These are phyloP conservation scores for Melanotaenia duboulayi DNA, from an alignment of 2,113 vertebrate species.

Conservation along the genomic window DNA sequence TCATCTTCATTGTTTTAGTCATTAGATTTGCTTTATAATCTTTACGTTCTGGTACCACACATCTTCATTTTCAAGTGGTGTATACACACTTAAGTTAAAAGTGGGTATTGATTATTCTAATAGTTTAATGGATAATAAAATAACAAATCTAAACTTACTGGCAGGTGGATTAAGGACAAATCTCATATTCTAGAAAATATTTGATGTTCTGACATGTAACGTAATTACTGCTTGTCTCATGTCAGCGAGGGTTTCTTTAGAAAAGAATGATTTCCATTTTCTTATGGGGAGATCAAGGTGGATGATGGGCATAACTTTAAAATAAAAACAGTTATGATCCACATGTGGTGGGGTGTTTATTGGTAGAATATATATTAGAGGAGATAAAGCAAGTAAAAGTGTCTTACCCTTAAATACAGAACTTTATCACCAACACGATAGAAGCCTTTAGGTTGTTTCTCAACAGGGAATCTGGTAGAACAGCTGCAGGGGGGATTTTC, in stretches of 20 bases:
- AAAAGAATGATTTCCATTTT: not conserved
- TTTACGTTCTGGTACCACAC: not conserved
- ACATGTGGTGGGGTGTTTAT: not conserved
- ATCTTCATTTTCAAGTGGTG: not conserved
- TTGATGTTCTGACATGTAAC: not conserved
- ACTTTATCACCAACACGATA: constrained; percentile 98
- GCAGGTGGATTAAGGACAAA: not conserved
- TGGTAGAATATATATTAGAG: not conserved
- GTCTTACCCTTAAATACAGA: constrained; percentile 93
- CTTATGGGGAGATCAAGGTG: not conserved
- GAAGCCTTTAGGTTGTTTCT: constrained; percentile 94
- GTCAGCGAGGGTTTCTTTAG: not conserved
- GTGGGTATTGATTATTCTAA: not conserved
- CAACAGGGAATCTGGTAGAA: constrained; percentile 90
- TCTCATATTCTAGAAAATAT: not conserved
- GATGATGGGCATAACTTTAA: no score
- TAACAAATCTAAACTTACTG: not conserved
- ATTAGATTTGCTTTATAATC: constrained; percentile 11
- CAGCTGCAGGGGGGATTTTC: constrained; percentile 96
- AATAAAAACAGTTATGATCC: no score
- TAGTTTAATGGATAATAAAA: not conserved
- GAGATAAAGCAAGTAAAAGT: not conserved
- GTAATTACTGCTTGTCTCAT: not conserved
- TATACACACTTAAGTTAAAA: not conserved
- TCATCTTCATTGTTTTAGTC: not conserved